Percentiles rank a stretch among this genome's conserved stretches.
phyloP scores from a whole-genome alignment of 2,888 invertebrate genomes.

The Dynastes maya region DNA sequence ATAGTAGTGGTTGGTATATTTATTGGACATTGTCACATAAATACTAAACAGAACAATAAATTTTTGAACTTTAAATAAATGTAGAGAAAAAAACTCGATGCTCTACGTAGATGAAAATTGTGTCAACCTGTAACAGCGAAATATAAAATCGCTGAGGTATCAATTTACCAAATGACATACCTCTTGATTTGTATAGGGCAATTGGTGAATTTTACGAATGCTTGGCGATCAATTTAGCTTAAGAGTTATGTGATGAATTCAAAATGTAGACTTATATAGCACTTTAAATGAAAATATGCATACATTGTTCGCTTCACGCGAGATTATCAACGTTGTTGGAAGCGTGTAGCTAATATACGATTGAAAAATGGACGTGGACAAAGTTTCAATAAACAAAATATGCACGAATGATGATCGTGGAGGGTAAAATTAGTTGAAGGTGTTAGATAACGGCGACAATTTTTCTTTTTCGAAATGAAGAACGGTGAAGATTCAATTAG shows the following conservation, averaged over 20 bases:
- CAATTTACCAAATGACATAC: background rate
- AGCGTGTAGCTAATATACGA: background rate
- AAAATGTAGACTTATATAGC: conserved; percentile 21
- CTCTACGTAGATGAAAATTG: background rate
- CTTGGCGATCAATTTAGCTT: background rate
- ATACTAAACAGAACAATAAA: conserved; percentile 38
- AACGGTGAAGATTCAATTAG: background rate
- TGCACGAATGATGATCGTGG: background rate
- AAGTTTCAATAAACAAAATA: background rate
- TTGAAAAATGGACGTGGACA: background rate
- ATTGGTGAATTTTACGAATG: conserved; percentile 21
- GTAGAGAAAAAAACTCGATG: background rate
- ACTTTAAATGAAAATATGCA: conserved; percentile 12
- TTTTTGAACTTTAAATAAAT: conserved; percentile 24
- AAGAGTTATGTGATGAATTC: conserved; percentile 32
- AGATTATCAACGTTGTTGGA: background rate
- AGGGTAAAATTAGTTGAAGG: background rate
- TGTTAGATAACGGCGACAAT: background rate
- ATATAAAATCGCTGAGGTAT: conserved; percentile 3
- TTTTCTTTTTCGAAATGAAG: background rate
- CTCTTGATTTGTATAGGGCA: background rate
- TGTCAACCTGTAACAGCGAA: conserved; percentile 25
- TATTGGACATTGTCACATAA: conserved; percentile 10
- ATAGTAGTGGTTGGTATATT: conserved; percentile 16
- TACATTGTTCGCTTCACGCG: background rate